Conservation (phyloP, 2,888 invertebrate species). For the Netelia fuscicornis region DNA sequence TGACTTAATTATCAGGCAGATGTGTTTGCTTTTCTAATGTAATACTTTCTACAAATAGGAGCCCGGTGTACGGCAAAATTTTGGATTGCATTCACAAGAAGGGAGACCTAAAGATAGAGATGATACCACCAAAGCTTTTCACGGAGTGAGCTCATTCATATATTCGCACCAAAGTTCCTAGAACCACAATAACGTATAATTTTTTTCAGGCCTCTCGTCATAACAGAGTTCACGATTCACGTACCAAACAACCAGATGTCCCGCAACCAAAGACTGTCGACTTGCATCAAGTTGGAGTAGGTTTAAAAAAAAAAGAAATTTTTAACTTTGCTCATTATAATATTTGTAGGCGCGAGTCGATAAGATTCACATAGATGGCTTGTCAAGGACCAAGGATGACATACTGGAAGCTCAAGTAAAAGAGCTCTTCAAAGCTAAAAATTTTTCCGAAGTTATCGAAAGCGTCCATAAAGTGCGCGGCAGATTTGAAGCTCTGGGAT, state of each 20-base stretch:
- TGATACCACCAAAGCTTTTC: constrained; percentile 36
- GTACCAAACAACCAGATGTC: constrained; percentile 43
- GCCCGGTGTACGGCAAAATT: constrained; percentile 64
- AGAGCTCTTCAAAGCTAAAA: constrained; percentile 93
- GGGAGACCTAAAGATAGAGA: constrained; percentile 38
- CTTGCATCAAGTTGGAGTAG: constrained; percentile 76
- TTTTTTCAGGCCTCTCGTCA: constrained; percentile 65
- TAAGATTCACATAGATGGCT: constrained; percentile 93
- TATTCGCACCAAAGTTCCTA: neutral
- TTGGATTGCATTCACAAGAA: constrained; percentile 63
- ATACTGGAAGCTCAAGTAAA: constrained; percentile 92
- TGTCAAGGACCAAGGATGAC: constrained; percentile 95
- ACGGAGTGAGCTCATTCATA: constrained; percentile 66
- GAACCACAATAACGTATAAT: constrained; percentile 13
- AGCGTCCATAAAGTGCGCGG: constrained; percentile 89
- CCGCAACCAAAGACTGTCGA: constrained; percentile 68
- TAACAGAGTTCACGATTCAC: constrained; percentile 49
- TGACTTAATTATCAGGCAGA: neutral
- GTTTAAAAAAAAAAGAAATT: constrained; percentile 15
- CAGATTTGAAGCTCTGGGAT: constrained; percentile 93
- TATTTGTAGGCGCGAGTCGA: constrained; percentile 91
- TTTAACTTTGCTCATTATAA: neutral
- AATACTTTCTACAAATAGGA: constrained; percentile 70
- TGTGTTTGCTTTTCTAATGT: constrained; percentile 26
- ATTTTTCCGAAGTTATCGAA: constrained; percentile 94